phyloP scores from a whole-genome alignment of 2,113 vertebrate species.

The Pluvialis apricaria region DNA sequence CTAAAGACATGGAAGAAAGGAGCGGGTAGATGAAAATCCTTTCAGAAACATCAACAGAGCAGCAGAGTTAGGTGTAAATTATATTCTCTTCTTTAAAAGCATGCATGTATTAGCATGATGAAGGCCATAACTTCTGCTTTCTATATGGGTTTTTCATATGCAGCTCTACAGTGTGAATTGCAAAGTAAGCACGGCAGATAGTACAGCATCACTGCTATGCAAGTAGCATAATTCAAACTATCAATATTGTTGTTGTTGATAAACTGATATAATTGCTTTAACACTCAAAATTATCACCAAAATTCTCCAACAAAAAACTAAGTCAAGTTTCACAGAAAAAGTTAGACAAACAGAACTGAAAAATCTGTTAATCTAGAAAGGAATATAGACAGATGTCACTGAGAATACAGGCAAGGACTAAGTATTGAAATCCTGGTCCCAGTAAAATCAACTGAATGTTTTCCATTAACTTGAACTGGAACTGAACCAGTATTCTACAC shows the following conservation, averaged over 20 bases:
- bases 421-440: background rate
- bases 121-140: background rate
- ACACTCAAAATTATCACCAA: background rate
- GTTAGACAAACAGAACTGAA: background rate
- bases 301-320: background rate
- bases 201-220: background rate
- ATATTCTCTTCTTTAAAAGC: background rate
- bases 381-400: background rate
- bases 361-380: background rate
- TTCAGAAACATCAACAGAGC: background rate
- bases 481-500: background rate
- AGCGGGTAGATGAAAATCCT: background rate
- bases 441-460: background rate
- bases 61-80: background rate
- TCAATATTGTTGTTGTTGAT: rapidly evolving
- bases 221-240: background rate
- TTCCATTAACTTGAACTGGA: background rate
- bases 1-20: background rate
- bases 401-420: background rate
- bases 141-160: background rate
- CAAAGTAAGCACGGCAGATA: background rate
- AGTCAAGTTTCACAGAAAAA: background rate
- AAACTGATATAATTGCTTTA: background rate
- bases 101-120: background rate
- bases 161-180: background rate